Base-by-base conservation (phyloP, 1,140 invertebrate species). In the Lasaia peninsularis region DNA sequence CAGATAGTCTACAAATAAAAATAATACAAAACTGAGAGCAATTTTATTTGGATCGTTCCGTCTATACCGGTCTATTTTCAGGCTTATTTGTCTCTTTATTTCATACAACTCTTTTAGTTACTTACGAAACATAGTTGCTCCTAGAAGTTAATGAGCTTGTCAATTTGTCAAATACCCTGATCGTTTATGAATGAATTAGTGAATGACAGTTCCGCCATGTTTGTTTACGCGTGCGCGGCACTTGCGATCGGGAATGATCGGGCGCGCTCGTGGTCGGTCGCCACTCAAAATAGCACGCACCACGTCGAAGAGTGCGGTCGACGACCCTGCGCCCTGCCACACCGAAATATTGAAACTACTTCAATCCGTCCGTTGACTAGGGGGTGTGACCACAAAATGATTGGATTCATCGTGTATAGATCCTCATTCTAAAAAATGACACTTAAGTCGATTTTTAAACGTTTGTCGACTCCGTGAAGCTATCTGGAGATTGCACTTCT, bases 171-270 rank as follows among this genome's bases (percentile, higher is more conserved):
- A 83, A 78, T 78, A 75, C 78, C 78, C 71, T 78, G 72, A 80
- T 84, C 63, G 61, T 68, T 78, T 78, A 83, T 87, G 85, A 88
- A 86, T 88, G 85, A 83, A 84, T 84, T 80, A 81, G 60, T 86
- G 82, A 88, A 88, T 88, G 85, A 86, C 82, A 85, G 77, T 78
- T 80, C 77, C 67, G 80, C 78, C 80, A 83, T 85, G 77, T 88
- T 85, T 88, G 82, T 87, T 86, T 86, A 87, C 84, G 83, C 78
- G 73, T 71, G 71, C 69, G 70, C 74, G 67, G 61, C 71, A 63
- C 62, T 35, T 11, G 64, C 70, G 66, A 55, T 79, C 80, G 78
- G 72, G 64, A 50, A 50, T 67, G 56, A 57, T 82, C 80, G 80
- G 80, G 51, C 49, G 73, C 64, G 70, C 49, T 78, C 82, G 82